A percentile compares a stretch with the other conserved stretches of the same genome.
These are phyloP conservation scores for Epirrita christyi DNA, from an alignment of 2,888 invertebrate genomes.

Conservation along the genomic window DNA sequence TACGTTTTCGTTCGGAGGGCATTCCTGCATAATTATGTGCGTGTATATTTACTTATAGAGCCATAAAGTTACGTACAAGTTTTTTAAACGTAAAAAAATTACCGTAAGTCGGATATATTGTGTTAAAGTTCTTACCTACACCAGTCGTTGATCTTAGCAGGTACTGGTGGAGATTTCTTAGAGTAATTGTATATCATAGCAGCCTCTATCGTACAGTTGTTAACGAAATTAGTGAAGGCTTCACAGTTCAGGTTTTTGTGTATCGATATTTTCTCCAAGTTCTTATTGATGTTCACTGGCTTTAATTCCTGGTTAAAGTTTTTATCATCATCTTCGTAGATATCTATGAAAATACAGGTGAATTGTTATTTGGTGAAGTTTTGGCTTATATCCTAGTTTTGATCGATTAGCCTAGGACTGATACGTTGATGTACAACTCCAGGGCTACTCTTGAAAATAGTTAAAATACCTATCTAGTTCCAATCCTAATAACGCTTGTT, in stretches of 20 bases:
- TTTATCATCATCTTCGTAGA: slow-evolving; percentile 51
- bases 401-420: too few species aligned
- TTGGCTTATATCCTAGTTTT: too few species aligned
- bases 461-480: too few species aligned
- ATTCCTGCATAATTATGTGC: too few species aligned
- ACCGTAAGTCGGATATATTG: too few species aligned
- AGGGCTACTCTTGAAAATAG: too few species aligned
- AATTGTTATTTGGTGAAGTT: background rate
- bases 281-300: slow-evolving; percentile 44
- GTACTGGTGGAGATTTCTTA: slow-evolving; percentile 63
- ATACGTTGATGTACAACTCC: too few species aligned
- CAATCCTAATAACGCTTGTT: too few species aligned
- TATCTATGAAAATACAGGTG: slow-evolving; percentile 33
- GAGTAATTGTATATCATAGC: slow-evolving; percentile 64
- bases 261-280: slow-evolving; percentile 41
- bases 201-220: slow-evolving; percentile 63
- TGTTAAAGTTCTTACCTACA: slow-evolving; percentile 60
- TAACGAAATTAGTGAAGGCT: slow-evolving; percentile 57
- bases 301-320: slow-evolving; percentile 54
- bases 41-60: too few species aligned
- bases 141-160: slow-evolving; percentile 64
- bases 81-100: too few species aligned
- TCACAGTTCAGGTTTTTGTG: slow-evolving; percentile 63
- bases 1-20: too few species aligned
- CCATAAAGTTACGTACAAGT: too few species aligned